Percentiles rank a stretch among this genome's conserved stretches.
phyloP scores from a whole-genome alignment of 2,113 vertebrate species.

The Drymodes brunneopygia region DNA sequence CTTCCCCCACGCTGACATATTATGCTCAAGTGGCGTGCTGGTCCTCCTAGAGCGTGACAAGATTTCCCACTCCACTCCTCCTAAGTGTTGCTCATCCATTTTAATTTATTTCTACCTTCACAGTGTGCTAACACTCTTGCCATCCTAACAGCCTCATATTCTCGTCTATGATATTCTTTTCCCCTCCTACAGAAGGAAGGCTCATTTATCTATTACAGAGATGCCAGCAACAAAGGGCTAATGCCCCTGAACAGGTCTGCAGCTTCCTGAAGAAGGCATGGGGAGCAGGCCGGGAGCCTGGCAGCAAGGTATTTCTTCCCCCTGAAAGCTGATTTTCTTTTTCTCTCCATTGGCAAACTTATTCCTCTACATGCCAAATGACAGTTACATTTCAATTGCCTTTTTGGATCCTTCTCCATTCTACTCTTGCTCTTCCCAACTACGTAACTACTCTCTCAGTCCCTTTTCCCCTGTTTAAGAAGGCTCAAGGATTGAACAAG shows the following conservation, averaged over 20 bases:
- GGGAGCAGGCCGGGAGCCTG: neutral
- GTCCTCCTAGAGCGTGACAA: neutral
- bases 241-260: rapidly evolving
- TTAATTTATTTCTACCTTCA: neutral
- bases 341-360: neutral
- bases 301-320: neutral
- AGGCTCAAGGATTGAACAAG: neutral
- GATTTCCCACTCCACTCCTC: neutral
- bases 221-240: neutral
- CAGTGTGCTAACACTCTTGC: neutral
- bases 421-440: neutral
- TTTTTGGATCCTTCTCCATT: neutral
- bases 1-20: neutral
- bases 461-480: neutral
- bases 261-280: neutral
- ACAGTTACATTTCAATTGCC: neutral
- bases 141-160: neutral
- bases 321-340: neutral
- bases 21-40: rapidly evolving
- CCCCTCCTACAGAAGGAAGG: neutral
- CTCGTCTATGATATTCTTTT: neutral
- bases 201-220: neutral
- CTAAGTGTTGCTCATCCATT: neutral
- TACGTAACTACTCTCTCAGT: neutral
- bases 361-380: neutral